These are phyloP conservation scores for Apodemus speciosus DNA, from an alignment of 2,113 vertebrate species.

Conservation along the genomic window DNA sequence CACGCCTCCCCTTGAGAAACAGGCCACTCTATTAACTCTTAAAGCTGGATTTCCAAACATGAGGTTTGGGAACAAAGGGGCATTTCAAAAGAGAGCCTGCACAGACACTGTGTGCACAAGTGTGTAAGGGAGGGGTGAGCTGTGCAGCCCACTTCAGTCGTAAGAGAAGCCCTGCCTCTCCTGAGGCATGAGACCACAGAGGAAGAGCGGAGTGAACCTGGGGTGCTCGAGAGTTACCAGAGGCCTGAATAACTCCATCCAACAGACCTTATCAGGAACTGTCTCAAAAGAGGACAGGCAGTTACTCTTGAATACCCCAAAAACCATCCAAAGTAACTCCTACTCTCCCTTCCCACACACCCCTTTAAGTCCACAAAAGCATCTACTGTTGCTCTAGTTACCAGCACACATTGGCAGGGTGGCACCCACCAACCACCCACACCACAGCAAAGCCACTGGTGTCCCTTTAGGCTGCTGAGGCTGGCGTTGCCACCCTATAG, in stretches of 20 bases:
- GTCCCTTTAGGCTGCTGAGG: neutral
- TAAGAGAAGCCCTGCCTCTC: neutral
- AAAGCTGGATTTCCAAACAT: neutral
- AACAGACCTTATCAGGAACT: neutral
- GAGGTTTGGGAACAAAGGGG: neutral
- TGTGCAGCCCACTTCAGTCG: neutral
- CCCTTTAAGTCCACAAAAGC: neutral
- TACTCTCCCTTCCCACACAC: neutral
- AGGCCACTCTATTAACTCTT: neutral
- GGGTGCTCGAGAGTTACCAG: neutral
- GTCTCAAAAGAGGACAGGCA: neutral
- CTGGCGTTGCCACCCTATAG: neutral
- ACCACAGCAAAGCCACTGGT: neutral
- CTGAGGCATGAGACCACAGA: neutral
- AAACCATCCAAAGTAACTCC: neutral
- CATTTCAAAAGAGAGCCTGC: neutral
- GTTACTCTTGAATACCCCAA: neutral
- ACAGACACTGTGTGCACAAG: fast-evolving
- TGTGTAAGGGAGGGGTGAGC: neutral
- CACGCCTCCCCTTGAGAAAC: neutral
- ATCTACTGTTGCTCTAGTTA: neutral
- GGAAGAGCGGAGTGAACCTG: neutral
- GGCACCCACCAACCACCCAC: neutral
- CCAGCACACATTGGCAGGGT: fast-evolving
- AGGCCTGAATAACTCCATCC: neutral